Base-by-base conservation (phyloP, 1,140 invertebrate species). In the Thaumatotibia leucotreta region DNA sequence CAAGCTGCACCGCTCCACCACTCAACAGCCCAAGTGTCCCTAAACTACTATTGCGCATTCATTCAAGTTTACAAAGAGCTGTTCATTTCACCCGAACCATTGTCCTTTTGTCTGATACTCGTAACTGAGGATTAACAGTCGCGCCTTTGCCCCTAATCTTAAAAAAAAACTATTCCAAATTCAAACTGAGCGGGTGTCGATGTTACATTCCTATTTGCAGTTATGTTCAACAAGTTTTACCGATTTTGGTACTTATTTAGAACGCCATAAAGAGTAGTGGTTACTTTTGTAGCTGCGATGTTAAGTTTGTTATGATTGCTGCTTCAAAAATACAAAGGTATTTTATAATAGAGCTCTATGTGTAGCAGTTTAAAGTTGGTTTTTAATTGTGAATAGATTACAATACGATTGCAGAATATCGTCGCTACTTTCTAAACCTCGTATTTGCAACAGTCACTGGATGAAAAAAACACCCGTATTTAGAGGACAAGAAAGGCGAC, bases 51-150 rank as follows among this genome's bases (percentile, higher is more conserved):
- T 81, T 81, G 76, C 76, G 70, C 68, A 68, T 76, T 63, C 70
- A 72, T 72, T 75, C 71, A 76, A 73, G 79, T 76, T 68, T 24
- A 68, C 66, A 68, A 68, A 65, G 73, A 14, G 74, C 74, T 83
- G 81, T 83, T 80, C 81, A 83, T 68, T 83, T 76, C 66, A 63
- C 71, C 72, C 24, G 63, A 65, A 54, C 74, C 54, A 78, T 76
- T 75, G 71, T 75, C 23, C 64, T 69, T 75, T 85, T 85, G 83
- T 84, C 50, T 35, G 54, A 75, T 78, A 80, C 76, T 81, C 74
- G 78, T 82, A 82, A 83, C 80, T 78, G 74, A 68, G 82, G 82
- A 82, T 84, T 84, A 84, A 81, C 70, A 73, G 65, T 82, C 75
- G 80, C 75, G 82, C 77, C 75, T 79, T 72, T 76, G 74, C 72